Conservation (phyloP, 2,113 vertebrate genomes). For the Lepus americanus region DNA sequence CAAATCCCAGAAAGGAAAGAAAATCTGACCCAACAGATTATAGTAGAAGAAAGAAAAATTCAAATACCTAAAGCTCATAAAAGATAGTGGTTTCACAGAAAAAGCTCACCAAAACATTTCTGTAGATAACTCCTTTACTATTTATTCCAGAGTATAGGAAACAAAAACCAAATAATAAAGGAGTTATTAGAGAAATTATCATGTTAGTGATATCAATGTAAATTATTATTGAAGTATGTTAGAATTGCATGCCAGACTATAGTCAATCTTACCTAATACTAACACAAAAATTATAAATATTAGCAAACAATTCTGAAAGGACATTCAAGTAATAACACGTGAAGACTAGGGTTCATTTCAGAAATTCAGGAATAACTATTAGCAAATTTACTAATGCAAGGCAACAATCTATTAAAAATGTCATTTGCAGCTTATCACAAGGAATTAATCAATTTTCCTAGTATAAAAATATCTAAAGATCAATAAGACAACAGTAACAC, state of each 20-base stretch:
- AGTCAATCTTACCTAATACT: neutral
- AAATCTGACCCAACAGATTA: neutral
- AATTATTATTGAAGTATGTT: neutral
- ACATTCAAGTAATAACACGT: neutral
- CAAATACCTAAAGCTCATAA: neutral
- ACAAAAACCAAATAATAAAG: neutral
- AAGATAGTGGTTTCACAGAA: neutral
- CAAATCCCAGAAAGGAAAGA: neutral
- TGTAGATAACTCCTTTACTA: neutral
- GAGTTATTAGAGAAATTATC: neutral
- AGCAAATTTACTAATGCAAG: slow-evolving; percentile 23
- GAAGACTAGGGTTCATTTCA: neutral
- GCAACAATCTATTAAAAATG: neutral
- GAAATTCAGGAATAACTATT: neutral
- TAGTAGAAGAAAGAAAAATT: neutral
- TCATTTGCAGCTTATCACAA: neutral
- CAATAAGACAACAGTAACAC: neutral
- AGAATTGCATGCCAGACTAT: neutral
- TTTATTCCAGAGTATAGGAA: neutral
- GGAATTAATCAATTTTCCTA: neutral
- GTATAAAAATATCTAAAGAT: neutral
- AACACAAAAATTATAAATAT: neutral
- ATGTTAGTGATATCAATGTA: neutral
- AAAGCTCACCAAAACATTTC: neutral
- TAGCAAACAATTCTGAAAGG: neutral